Percentiles rank a stretch among this genome's conserved stretches.
Conservation (phyloP, 1,140 invertebrate genomes). For the Melanaphis sacchari region DNA sequence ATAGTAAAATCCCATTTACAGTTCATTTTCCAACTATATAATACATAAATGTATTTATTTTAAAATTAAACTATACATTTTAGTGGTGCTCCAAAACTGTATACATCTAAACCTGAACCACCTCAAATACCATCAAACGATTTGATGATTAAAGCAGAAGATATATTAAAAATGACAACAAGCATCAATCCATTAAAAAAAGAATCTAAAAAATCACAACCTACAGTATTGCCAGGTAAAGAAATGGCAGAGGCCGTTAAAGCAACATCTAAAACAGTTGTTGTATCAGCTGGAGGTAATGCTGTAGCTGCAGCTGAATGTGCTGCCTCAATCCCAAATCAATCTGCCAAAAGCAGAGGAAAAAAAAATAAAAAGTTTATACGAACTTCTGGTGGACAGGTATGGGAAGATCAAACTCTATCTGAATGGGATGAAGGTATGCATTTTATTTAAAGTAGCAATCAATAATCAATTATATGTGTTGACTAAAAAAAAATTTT, state of each 20-base stretch:
- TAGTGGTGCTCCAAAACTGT: conserved; percentile 62
- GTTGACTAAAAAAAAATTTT: neutral
- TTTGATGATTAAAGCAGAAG: conserved; percentile 55
- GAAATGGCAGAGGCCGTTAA: conserved; percentile 60
- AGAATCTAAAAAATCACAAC: conserved; percentile 58
- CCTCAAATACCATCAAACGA: conserved; percentile 51
- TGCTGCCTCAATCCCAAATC: conserved; percentile 58
- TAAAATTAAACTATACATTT: conserved; percentile 57
- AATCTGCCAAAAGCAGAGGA: conserved; percentile 64
- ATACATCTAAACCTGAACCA: conserved; percentile 60
- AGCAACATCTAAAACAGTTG: conserved; percentile 65
- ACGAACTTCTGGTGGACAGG: conserved; percentile 87
- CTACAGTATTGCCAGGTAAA: conserved; percentile 55
- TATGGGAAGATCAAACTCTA: conserved; percentile 93
- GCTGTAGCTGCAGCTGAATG: conserved; percentile 61
- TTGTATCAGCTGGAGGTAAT: conserved; percentile 65
- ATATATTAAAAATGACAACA: conserved; percentile 56
- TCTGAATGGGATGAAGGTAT: conserved; percentile 88
- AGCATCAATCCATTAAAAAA: conserved; percentile 56
- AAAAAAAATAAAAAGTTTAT: conserved; percentile 68
- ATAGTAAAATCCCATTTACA: neutral
- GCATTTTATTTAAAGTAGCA: neutral
- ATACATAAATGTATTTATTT: neutral
- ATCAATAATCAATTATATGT: neutral
- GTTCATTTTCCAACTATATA: neutral